Percentiles rank a stretch among this genome's conserved stretches.
Conservation (phyloP, 37 sponge, comb jelly and placozoan species). For the Halisarca cf. caerulea region DNA sequence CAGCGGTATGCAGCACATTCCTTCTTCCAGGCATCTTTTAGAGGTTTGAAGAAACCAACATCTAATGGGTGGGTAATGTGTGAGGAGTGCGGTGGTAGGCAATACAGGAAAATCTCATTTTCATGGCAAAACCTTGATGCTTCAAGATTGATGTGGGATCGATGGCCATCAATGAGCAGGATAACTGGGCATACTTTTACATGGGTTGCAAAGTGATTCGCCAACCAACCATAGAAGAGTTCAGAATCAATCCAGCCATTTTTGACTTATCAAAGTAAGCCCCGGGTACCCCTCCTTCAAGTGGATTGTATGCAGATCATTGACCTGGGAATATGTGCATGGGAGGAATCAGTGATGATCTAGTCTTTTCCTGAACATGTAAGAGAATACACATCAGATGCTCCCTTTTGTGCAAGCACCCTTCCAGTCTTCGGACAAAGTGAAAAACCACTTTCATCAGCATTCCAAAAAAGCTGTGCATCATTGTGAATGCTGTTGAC, state of each 20-base stretch:
- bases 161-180: slow-evolving; percentile 50
- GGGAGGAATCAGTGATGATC: slow-evolving; percentile 42
- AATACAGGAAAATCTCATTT: too few relatives aligned
- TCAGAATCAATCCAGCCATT: slow-evolving; percentile 53
- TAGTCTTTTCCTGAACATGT: slow-evolving; percentile 19
- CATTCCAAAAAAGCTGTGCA: slow-evolving; percentile 37
- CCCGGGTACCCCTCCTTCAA: slow-evolving; percentile 29
- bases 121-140: too few relatives aligned
- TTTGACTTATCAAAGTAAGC: slow-evolving; percentile 44
- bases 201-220: slow-evolving; percentile 27
- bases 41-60: too few relatives aligned
- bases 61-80: too few relatives aligned
- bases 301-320: slow-evolving; percentile 38
- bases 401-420: not conserved
- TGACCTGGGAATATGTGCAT: slow-evolving; percentile 51
- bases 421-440: slow-evolving; percentile 40
- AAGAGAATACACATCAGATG: slow-evolving; percentile 9
- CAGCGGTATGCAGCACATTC: not conserved
- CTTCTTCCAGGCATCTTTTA: too few relatives aligned
- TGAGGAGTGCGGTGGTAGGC: too few relatives aligned
- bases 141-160: not conserved
- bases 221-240: slow-evolving; percentile 47
- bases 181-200: slow-evolving; percentile 18
- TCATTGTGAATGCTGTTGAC: slow-evolving; percentile 1
- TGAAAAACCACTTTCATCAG: slow-evolving; percentile 43